Percentiles rank a stretch among this genome's conserved stretches.
These are phyloP conservation scores for Trematocara stigmaticum DNA, from an alignment of 2,113 vertebrate species.

Conservation along the genomic window DNA sequence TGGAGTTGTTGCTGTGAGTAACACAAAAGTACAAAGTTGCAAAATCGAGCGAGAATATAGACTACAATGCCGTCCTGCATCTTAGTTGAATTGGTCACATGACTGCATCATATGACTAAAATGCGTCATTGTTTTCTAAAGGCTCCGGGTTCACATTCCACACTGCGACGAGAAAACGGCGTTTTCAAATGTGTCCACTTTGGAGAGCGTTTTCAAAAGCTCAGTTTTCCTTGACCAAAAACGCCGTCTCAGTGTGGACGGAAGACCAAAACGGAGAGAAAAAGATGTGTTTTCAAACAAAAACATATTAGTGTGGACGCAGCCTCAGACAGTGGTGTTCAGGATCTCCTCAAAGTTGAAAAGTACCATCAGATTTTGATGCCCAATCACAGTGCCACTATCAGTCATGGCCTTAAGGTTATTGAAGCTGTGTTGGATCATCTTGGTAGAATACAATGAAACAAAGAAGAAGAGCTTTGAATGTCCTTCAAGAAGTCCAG, in stretches of 20 bases:
- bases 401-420: neutral
- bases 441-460: neutral
- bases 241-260: neutral
- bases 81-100: neutral
- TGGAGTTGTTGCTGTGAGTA: neutral
- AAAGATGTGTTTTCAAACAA: neutral
- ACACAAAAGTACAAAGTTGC: neutral
- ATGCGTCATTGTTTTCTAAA: neutral
- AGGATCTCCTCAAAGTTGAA: neutral
- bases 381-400: neutral
- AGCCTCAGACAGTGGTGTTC: neutral
- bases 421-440: neutral
- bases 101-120: neutral
- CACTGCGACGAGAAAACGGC: accelerated
- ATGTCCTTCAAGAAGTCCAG: neutral
- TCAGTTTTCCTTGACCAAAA: neutral
- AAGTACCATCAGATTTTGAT: neutral
- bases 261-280: neutral
- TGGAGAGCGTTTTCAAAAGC: neutral
- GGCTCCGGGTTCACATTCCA: neutral
- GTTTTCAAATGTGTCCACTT: neutral
- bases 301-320: neutral
- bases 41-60: neutral
- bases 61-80: neutral
- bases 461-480: neutral